Percentiles rank a stretch among this genome's conserved stretches.
These are phyloP conservation scores for Thunnus thynnus DNA, from an alignment of 2,113 vertebrate species.

Conservation along the genomic window DNA sequence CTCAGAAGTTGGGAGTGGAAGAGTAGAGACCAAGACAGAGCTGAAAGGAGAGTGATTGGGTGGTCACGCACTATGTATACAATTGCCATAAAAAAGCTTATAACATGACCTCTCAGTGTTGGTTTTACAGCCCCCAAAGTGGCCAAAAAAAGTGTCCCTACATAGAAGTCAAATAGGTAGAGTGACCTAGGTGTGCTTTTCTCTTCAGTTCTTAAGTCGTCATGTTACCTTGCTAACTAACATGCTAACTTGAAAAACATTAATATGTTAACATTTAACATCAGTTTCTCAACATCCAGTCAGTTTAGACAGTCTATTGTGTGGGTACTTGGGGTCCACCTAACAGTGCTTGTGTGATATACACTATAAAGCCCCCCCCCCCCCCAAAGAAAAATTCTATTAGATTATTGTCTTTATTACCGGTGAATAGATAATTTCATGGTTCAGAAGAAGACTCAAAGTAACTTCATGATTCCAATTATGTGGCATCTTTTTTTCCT, in stretches of 20 bases:
- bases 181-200: too few species aligned
- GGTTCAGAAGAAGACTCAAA: constrained; percentile 38
- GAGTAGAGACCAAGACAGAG: too few species aligned
- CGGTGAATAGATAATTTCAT: constrained; percentile 40
- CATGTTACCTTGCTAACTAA: neutral
- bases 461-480: constrained; percentile 25
- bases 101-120: too few species aligned
- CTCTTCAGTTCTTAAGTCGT: too few species aligned
- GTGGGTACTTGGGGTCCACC: neutral
- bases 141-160: too few species aligned
- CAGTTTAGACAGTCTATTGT: neutral
- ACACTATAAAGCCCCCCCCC: neutral
- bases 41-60: too few species aligned
- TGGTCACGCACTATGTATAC: too few species aligned
- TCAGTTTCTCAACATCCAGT: too few species aligned
- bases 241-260: neutral
- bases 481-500: constrained; percentile 11
- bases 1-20: too few species aligned
- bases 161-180: too few species aligned
- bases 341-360: neutral
- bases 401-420: neutral
- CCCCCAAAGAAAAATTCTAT: neutral
- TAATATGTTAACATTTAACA: neutral
- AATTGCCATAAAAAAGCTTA: too few species aligned
- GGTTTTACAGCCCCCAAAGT: too few species aligned